Evolutionary conservation across 1,140 invertebrate species (phyloP).

Genomic region (Bombus waltoni): DNA sequence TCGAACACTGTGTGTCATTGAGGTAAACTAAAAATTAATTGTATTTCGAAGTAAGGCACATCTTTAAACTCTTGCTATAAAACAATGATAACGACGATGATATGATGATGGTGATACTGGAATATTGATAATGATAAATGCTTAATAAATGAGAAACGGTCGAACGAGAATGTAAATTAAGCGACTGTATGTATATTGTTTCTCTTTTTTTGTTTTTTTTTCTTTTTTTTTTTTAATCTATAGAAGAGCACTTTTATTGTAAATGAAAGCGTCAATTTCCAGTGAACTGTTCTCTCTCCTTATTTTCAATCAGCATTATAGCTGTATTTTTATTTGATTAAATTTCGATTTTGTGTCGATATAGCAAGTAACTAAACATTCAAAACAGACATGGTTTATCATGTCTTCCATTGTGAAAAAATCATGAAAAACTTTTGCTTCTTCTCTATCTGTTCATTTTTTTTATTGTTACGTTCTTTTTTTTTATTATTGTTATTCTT

Average conservation of each 20-base stretch:
- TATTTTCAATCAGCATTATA: background rate
- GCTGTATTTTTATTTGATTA: conserved; percentile 12
- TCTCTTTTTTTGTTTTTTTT: background rate
- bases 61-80: conserved; percentile 25
- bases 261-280: background rate
- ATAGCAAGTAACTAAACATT: conserved; percentile 1
- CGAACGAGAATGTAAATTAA: conserved; percentile 29
- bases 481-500: conserved; percentile 14
- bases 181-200: conserved; percentile 1
- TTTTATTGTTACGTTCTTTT: background rate
- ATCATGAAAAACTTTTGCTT: background rate
- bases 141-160: conserved; percentile 28
- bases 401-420: background rate
- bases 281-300: background rate
- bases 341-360: background rate
- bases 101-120: conserved; percentile 2
- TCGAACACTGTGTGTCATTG: conserved; percentile 31
- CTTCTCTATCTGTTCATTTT: background rate
- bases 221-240: background rate
- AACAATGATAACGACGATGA: background rate
- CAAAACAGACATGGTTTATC: background rate
- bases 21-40: conserved; percentile 27
- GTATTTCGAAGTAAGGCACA: conserved; percentile 27
- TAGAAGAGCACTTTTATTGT: background rate
- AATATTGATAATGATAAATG: conserved; percentile 18